Percentiles rank a stretch among this genome's conserved stretches.
These are phyloP conservation scores for Calosoma granatense DNA, from an alignment of 1,140 invertebrate species.

Conservation along the genomic window DNA sequence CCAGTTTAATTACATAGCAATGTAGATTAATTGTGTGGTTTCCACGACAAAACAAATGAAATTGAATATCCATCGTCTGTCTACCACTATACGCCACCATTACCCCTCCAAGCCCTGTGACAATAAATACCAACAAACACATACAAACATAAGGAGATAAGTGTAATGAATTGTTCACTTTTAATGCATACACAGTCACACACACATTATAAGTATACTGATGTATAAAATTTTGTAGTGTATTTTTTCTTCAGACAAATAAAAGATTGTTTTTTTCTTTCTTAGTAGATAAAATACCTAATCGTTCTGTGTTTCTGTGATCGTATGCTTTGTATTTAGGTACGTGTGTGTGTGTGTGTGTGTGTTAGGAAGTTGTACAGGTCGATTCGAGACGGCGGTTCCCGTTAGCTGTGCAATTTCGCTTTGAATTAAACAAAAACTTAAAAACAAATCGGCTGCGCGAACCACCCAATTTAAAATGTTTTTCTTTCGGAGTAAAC, in stretches of 20 bases:
- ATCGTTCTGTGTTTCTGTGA: not conserved
- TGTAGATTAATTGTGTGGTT: not conserved
- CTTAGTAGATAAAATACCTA: no score
- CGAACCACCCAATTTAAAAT: constrained; percentile 1
- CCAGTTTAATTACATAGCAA: not conserved
- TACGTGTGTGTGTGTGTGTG: not conserved
- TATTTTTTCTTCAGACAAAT: no score
- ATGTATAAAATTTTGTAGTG: no score
- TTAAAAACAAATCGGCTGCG: constrained; percentile 6
- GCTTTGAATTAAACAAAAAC: constrained; percentile 4
- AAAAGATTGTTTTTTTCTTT: no score
- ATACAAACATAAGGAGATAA: no score
- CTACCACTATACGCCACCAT: no score
- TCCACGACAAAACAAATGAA: not conserved
- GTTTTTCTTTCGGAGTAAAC: not conserved
- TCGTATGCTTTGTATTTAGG: not conserved
- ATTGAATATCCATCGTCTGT: no score
- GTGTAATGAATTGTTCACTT: no score
- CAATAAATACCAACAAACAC: no score
- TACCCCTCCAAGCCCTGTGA: no score
- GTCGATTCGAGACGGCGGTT: not conserved
- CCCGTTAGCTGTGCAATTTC: not conserved
- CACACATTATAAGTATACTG: no score
- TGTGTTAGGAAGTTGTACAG: not conserved
- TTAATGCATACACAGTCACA: no score